Percentiles rank a stretch among this genome's conserved stretches.
Evolutionary conservation across 1,140 invertebrate species (phyloP).

Genomic region (Drosophila guanche): DNA sequence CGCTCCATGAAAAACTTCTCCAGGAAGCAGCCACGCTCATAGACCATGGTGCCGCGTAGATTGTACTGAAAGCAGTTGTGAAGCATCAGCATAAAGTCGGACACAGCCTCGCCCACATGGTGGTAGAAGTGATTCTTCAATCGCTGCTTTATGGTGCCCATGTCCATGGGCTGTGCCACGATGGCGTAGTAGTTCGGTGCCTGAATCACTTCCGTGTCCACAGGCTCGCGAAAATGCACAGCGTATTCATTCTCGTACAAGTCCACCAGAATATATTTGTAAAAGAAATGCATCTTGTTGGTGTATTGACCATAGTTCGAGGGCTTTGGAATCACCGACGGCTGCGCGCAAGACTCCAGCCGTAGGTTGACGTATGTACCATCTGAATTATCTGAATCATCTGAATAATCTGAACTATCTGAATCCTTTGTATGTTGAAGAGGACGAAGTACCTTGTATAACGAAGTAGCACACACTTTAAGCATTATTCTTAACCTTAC

Average conservation of each 20-base stretch:
- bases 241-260: conserved; percentile 55
- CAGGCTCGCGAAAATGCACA: conserved; percentile 51
- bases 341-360: conserved; percentile 48
- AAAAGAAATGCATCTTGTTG: conserved; percentile 56
- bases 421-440: too few species aligned
- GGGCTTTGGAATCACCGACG: conserved; percentile 23
- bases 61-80: conserved; percentile 56
- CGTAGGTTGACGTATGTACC: conserved; percentile 18
- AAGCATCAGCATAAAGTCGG: conserved; percentile 44
- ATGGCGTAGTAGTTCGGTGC: conserved; percentile 55
- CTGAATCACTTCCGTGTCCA: conserved; percentile 33
- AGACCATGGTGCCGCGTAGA: conserved; percentile 6
- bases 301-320: conserved; percentile 46
- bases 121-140: conserved; percentile 57
- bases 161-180: conserved; percentile 50
- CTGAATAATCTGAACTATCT: too few species aligned
- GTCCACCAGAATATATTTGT: conserved; percentile 57
- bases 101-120: conserved; percentile 18
- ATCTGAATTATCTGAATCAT: background rate
- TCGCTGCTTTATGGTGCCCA: conserved; percentile 52
- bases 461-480: too few species aligned
- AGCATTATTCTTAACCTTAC: too few species aligned
- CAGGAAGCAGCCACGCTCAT: conserved; percentile 49
- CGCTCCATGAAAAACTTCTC: conserved; percentile 51
- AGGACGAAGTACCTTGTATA: too few species aligned